A percentile compares a stretch with the other conserved stretches of the same genome.
phyloP scores from a whole-genome alignment of 64 coral and sea anemone genomes.

The Montipora efflorescens region DNA sequence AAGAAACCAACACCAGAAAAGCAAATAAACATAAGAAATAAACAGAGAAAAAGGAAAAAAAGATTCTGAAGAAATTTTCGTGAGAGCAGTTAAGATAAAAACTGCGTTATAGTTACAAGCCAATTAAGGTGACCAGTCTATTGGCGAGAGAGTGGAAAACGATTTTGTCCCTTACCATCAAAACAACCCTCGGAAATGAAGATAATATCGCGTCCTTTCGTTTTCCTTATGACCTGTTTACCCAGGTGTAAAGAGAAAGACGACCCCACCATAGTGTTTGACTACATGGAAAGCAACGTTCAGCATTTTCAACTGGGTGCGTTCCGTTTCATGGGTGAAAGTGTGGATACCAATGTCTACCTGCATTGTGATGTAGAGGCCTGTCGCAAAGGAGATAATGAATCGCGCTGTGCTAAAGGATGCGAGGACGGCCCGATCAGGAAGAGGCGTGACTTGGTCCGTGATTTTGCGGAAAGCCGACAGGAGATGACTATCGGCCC shows the following conservation, averaged over 20 bases:
- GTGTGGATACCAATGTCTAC: slow-evolving; percentile 28
- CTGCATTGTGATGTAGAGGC: slow-evolving; percentile 79
- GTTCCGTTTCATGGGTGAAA: slow-evolving; percentile 68
- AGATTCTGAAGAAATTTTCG: too few relatives aligned
- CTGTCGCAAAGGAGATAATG: slow-evolving; percentile 71
- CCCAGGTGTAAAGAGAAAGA: slow-evolving; percentile 64
- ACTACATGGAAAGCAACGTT: slow-evolving; percentile 45
- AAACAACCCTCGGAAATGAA: neutral
- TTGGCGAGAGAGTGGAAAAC: too few relatives aligned
- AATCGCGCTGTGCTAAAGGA: slow-evolving; percentile 76
- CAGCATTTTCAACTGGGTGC: slow-evolving; percentile 69
- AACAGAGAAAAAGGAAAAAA: too few relatives aligned
- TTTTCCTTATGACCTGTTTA: neutral
- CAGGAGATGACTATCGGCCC: slow-evolving; percentile 62
- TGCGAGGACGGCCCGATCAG: neutral
- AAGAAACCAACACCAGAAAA: too few relatives aligned
- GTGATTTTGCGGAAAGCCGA: neutral
- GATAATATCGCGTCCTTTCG: neutral
- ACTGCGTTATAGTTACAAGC: too few relatives aligned
- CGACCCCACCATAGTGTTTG: slow-evolving; percentile 65
- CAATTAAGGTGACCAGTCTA: too few relatives aligned
- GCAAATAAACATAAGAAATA: too few relatives aligned
- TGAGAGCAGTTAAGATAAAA: too few relatives aligned
- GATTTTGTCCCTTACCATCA: too few relatives aligned
- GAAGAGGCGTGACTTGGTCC: slow-evolving; percentile 29